Evolutionary conservation across 2,888 invertebrate species (phyloP), one percentile per base, ranked within the genome.

Genomic region (Andrena haemorrhoa): DNA sequence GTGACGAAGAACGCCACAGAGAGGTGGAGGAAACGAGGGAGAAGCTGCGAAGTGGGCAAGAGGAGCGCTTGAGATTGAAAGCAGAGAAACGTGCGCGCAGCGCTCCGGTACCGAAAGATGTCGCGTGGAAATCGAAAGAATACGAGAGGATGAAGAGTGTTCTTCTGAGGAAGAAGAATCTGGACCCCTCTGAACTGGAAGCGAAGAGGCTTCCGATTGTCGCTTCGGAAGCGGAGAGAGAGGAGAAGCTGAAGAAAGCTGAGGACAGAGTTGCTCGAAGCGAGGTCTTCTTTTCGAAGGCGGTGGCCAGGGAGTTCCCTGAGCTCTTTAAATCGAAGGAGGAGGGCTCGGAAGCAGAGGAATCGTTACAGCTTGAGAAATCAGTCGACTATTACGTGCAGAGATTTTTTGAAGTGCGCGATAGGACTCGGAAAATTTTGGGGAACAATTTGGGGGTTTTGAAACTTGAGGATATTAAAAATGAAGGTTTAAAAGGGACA

Each of bases 41-140:
- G 29, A 87, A 80, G 29, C 86, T 89, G 49, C 66, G 89, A 6
- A 81, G 69, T 2, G 89, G 91, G 70, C 85, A 88, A 2, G 88
- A 91, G 41, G 85, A 90, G 26, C 76, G 89, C 10, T 82, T 87
- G 61, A 90, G 88, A 91, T 83, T 91, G 95, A 90, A 89, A 58
- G 88, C 73, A 1, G 86, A 87, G 64, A 86, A 79, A 61, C 86
- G 70, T 49, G 77, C 83, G 4, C 79, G 77, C 4, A 79, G 64
- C 2, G 66, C 82, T 0, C 84, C 86, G 0, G 84, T 86, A 47
- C 88, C 92, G 0, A 92, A 90, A 51, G 84, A 89, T 88, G 95
- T 95, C 81, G 95, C 95, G 86, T 96, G 96, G 95, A 95, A 95
- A 84, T 94, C 94, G 83, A 95, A 96, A 68, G 95, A 97, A 89